Percentiles rank a stretch among this genome's conserved stretches.
Evolutionary conservation across 2,888 invertebrate species (phyloP).

Genomic region (Actias luna): DNA sequence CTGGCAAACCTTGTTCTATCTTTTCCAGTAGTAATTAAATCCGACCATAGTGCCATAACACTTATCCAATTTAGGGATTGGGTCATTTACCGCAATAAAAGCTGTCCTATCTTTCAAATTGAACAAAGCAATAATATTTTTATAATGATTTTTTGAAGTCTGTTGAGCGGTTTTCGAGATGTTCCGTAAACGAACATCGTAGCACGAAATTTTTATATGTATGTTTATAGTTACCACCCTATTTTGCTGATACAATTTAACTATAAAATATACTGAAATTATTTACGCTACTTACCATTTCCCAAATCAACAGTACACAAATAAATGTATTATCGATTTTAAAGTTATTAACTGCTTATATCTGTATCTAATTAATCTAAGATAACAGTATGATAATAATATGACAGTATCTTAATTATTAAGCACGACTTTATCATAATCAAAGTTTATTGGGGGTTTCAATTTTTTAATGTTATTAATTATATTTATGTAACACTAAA

Average conservation of each 20-base stretch:
- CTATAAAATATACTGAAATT: neutral
- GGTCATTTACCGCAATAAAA: too few relatives aligned
- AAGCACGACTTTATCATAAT: neutral
- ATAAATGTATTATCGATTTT: neutral
- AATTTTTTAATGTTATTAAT: neutral
- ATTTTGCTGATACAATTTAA: neutral
- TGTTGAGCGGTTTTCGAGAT: too few relatives aligned
- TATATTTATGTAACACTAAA: neutral
- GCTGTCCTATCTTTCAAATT: too few relatives aligned
- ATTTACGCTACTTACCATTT: neutral
- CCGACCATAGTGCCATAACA: too few relatives aligned
- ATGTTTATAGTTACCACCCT: too few relatives aligned
- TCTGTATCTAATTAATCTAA: slow-evolving; percentile 1
- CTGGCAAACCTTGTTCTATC: too few relatives aligned
- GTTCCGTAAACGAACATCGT: too few relatives aligned
- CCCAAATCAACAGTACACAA: neutral
- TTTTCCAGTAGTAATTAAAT: too few relatives aligned
- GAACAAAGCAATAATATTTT: too few relatives aligned
- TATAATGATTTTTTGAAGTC: too few relatives aligned
- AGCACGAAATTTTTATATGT: too few relatives aligned
- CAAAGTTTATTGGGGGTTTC: neutral
- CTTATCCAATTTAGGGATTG: too few relatives aligned
- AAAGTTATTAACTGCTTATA: neutral
- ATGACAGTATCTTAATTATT: neutral
- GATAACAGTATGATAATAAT: slow-evolving; percentile 14